phyloP scores from a whole-genome alignment of 53 echinoderm and acorn worm genomes.

The Actinopyga echinites region DNA sequence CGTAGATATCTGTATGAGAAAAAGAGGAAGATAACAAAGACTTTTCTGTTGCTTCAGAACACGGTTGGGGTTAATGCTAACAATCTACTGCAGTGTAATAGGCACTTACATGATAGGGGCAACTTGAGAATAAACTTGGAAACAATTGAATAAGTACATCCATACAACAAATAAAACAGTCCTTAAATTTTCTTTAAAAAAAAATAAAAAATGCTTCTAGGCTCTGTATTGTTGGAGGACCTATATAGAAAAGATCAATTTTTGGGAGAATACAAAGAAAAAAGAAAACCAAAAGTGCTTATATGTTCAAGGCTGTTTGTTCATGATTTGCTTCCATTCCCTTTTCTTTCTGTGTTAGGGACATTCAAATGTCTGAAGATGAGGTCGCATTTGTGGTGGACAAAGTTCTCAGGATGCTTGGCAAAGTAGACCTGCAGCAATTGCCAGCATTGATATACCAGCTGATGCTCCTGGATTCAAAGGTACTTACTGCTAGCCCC shows the following conservation, averaged over 20 bases:
- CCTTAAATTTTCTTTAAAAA: too few species aligned
- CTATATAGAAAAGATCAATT: background rate
- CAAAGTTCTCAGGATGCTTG: slow-evolving; percentile 75
- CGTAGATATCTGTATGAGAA: too few species aligned
- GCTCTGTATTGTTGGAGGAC: too few species aligned
- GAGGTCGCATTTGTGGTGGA: slow-evolving; percentile 82
- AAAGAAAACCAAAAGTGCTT: background rate
- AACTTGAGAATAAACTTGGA: too few species aligned
- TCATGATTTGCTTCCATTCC: background rate
- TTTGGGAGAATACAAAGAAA: background rate
- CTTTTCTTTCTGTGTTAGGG: slow-evolving; percentile 53
- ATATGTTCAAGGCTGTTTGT: background rate
- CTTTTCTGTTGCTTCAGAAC: too few species aligned
- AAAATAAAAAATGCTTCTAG: too few species aligned
- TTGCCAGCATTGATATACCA: slow-evolving; percentile 91
- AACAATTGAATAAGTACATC: too few species aligned
- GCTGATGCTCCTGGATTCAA: slow-evolving; percentile 75
- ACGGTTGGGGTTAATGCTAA: too few species aligned
- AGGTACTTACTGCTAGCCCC: background rate
- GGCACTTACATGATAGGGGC: too few species aligned
- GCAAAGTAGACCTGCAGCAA: slow-evolving; percentile 74
- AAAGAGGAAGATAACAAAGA: too few species aligned
- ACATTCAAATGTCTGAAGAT: slow-evolving; percentile 71
- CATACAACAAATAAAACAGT: too few species aligned
- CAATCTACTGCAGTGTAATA: too few species aligned